These are phyloP conservation scores for Ephydatia muelleri DNA, from an alignment of 37 sponge, comb jelly and placozoan genomes.

Conservation along the genomic window DNA sequence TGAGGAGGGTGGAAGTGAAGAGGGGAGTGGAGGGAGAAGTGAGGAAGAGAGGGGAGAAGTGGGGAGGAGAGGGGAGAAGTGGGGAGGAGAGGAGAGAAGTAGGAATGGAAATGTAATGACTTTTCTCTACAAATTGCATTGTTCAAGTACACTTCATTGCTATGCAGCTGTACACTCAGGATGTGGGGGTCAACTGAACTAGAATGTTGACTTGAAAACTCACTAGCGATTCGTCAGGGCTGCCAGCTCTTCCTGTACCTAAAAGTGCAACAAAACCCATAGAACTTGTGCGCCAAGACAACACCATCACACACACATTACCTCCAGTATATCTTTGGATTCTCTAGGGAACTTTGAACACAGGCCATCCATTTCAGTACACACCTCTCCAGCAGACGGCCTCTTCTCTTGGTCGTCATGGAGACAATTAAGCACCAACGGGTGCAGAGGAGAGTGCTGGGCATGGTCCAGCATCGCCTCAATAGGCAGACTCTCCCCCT, in stretches of 20 bases:
- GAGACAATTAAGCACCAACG: not conserved
- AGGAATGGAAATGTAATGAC: too few species aligned
- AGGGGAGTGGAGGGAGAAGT: too few species aligned
- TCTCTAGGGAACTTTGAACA: not conserved
- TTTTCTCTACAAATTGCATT: too few species aligned
- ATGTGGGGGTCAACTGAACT: too few species aligned
- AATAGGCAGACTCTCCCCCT: not conserved
- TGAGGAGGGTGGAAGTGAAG: too few species aligned
- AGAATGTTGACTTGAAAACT: too few species aligned
- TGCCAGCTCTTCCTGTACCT: not conserved
- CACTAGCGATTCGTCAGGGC: not conserved
- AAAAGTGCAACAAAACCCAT: too few species aligned
- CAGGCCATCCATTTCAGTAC: not conserved
- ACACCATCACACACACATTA: not conserved
- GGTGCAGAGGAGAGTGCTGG: not conserved
- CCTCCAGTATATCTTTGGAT: not conserved
- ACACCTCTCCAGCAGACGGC: not conserved
- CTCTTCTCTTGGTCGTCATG: not conserved
- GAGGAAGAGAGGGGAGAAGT: not conserved
- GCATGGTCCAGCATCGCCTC: not conserved
- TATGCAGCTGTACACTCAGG: too few species aligned
- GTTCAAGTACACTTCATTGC: too few species aligned
- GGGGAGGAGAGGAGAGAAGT: too few species aligned
- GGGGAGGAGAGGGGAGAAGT: not conserved
- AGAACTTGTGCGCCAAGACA: too few species aligned